Evolutionary conservation across 2,888 invertebrate genomes (phyloP).

Genomic region (Pheosia tremula): DNA sequence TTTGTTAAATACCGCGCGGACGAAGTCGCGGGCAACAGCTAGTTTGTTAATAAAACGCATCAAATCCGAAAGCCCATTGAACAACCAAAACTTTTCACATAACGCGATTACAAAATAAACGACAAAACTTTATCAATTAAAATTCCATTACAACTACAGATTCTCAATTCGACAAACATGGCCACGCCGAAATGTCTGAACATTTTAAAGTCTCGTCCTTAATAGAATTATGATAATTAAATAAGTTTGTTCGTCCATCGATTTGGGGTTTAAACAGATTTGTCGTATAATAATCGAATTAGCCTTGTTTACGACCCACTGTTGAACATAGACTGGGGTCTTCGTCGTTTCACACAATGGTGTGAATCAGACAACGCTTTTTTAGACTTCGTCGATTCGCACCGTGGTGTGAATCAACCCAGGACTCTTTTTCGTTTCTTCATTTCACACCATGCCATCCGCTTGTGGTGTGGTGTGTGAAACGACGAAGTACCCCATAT

Average conservation of each 20-base stretch:
- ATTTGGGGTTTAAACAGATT: slow-evolving; percentile 27
- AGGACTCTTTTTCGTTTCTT: no score
- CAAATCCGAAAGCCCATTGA: not conserved
- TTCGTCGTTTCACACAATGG: no score
- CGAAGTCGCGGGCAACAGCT: no score
- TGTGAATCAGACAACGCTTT: no score
- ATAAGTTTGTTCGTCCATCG: slow-evolving; percentile 44
- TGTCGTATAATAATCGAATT: not conserved
- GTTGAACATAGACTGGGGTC: no score
- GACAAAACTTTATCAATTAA: slow-evolving; percentile 38
- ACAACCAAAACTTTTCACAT: slow-evolving; percentile 9
- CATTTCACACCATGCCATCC: no score
- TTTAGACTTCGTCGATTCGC: no score
- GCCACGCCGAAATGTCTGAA: slow-evolving; percentile 24
- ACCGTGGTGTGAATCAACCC: no score
- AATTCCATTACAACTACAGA: slow-evolving; percentile 40
- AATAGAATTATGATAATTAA: slow-evolving; percentile 54
- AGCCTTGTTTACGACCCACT: not conserved
- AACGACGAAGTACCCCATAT: no score
- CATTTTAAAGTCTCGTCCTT: slow-evolving; percentile 35
- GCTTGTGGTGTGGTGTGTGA: no score
- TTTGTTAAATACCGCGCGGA: no score
- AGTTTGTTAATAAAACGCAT: not conserved
- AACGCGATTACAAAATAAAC: slow-evolving; percentile 34
- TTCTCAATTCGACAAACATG: slow-evolving; percentile 40